Percentiles rank a stretch among this genome's conserved stretches.
These are phyloP conservation scores for Himalopsyche kuldschensis DNA, from an alignment of 2,888 invertebrate species.

Conservation along the genomic window DNA sequence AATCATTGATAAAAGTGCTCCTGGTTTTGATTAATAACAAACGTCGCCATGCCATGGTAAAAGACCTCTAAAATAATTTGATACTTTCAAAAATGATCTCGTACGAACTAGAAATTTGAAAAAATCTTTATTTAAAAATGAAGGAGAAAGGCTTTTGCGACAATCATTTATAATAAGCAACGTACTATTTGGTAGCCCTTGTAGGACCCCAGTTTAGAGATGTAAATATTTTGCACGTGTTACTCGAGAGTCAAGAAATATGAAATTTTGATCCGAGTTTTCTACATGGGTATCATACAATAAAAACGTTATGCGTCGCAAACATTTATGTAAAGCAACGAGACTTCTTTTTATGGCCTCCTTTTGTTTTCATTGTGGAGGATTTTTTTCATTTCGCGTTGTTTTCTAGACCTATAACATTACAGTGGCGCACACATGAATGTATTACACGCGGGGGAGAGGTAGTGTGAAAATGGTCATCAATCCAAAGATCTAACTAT, in stretches of 20 bases:
- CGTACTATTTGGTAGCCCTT: too few relatives aligned
- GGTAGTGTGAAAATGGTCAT: not conserved
- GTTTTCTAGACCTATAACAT: not conserved
- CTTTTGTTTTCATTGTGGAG: not conserved
- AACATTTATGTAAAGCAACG: constrained; percentile 1
- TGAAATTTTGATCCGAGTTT: not conserved
- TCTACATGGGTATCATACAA: not conserved
- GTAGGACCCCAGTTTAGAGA: not conserved
- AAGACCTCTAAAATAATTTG: too few relatives aligned
- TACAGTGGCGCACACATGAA: not conserved
- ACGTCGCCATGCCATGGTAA: too few relatives aligned
- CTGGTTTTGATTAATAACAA: too few relatives aligned
- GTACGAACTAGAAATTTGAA: too few relatives aligned
- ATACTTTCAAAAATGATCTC: too few relatives aligned
- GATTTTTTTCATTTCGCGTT: not conserved
- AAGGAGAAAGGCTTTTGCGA: too few relatives aligned
- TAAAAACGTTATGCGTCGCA: not conserved
- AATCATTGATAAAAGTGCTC: too few relatives aligned
- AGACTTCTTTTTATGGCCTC: not conserved
- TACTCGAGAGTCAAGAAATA: not conserved
- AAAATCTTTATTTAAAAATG: too few relatives aligned
- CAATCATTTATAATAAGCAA: too few relatives aligned
- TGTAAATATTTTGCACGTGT: not conserved
- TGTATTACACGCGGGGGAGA: not conserved
- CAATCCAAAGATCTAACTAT: not conserved